Evolutionary conservation across 2,888 invertebrate species (phyloP).

Genomic region (Prenolepis imparis): DNA sequence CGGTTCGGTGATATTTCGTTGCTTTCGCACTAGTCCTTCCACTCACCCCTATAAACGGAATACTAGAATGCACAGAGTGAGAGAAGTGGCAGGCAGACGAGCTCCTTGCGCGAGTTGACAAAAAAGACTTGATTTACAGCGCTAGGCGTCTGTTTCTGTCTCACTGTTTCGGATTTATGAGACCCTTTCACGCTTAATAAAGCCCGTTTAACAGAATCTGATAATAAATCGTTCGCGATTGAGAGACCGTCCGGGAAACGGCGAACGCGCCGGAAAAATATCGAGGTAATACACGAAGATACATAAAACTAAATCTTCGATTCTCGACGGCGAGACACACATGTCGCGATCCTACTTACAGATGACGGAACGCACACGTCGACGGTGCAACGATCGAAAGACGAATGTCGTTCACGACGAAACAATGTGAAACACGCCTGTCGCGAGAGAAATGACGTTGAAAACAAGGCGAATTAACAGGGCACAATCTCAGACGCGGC

Average conservation of each 20-base stretch:
- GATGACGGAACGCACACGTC: constrained; percentile 19
- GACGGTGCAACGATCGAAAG: constrained; percentile 14
- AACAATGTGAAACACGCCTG: constrained; percentile 20
- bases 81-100: constrained; percentile 43
- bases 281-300: constrained; percentile 33
- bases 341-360: constrained; percentile 1
- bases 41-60: constrained; percentile 36
- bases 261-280: constrained; percentile 23
- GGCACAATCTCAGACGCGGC: constrained; percentile 17
- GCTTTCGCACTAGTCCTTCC: constrained; percentile 9
- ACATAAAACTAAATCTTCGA: constrained; percentile 34
- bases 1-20: constrained; percentile 18
- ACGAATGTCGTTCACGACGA: neutral
- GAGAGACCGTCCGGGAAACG: constrained; percentile 14
- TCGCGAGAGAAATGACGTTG: neutral
- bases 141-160: constrained; percentile 47
- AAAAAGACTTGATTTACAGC: constrained; percentile 52
- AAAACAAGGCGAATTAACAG: constrained; percentile 30
- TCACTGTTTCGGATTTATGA: constrained; percentile 43
- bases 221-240: constrained; percentile 49
- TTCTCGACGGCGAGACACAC: neutral
- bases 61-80: constrained; percentile 43
- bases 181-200: constrained; percentile 50
- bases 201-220: constrained; percentile 49
- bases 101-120: constrained; percentile 48